These are phyloP conservation scores for Muscidifurax raptorellus DNA, from an alignment of 1,140 invertebrate species.

Conservation along the genomic window DNA sequence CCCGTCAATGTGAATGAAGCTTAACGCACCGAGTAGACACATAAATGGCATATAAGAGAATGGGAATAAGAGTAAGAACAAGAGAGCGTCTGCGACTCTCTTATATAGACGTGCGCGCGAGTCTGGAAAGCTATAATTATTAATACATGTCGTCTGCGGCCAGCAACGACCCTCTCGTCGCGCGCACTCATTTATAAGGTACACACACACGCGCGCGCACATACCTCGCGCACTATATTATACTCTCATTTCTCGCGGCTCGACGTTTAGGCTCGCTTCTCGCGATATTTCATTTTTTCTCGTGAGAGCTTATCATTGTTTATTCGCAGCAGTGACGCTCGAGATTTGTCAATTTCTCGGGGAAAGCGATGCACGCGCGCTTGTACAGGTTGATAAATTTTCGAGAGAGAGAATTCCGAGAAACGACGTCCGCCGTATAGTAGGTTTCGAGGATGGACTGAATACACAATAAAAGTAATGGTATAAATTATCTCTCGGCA, in stretches of 20 bases:
- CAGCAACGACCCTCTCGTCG: constrained; percentile 57
- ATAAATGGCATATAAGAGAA: constrained; percentile 20
- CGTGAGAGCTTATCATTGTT: constrained; percentile 15
- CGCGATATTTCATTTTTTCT: constrained; percentile 45
- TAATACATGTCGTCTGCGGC: constrained; percentile 72
- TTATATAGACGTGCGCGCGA: background rate
- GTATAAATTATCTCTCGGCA: background rate
- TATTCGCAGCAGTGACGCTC: constrained; percentile 22
- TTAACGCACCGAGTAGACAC: background rate
- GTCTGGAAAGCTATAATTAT: constrained; percentile 73
- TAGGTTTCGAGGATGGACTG: too few species aligned
- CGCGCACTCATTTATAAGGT: constrained; percentile 69
- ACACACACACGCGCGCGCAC: too few species aligned
- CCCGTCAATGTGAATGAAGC: background rate
- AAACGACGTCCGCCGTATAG: too few species aligned
- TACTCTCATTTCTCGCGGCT: constrained; percentile 5
- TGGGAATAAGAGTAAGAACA: background rate
- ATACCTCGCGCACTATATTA: constrained; percentile 44
- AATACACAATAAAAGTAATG: too few species aligned
- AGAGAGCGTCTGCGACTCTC: background rate
- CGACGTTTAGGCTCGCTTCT: constrained; percentile 25
- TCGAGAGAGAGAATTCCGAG: constrained; percentile 4
- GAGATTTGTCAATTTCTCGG: constrained; percentile 42
- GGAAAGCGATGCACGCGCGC: constrained; percentile 21
- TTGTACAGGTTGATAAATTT: constrained; percentile 34